A percentile compares a stretch with the other conserved stretches of the same genome.
Conservation (phyloP, 2,113 vertebrate species). For the Bucco capensis region DNA sequence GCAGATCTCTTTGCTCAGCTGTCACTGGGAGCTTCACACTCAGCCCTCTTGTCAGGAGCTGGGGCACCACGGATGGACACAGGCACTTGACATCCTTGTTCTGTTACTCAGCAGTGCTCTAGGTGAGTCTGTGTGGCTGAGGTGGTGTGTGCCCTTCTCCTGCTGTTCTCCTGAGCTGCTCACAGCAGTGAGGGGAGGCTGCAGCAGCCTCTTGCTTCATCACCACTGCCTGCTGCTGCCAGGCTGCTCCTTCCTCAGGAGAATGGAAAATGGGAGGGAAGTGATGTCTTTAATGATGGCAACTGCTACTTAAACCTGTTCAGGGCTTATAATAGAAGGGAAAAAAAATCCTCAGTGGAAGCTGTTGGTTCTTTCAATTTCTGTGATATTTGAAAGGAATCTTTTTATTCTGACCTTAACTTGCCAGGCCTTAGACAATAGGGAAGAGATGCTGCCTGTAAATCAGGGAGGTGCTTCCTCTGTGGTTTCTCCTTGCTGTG, state of each 20-base stretch:
- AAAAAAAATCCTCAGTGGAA: neutral
- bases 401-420: neutral
- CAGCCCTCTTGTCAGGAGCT: fast-evolving
- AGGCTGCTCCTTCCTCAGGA: neutral
- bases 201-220: neutral
- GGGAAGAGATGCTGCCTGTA: neutral
- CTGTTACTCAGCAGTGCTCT: neutral
- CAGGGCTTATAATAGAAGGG: neutral
- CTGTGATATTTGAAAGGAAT: neutral
- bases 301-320: neutral
- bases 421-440: neutral
- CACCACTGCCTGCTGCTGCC: neutral
- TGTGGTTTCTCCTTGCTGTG: neutral
- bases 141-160: neutral
- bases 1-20: neutral
- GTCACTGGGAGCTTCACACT: fast-evolving
- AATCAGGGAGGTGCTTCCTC: neutral
- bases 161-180: no score
- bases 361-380: neutral
- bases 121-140: neutral
- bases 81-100: neutral
- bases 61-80: fast-evolving
- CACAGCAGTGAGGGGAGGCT: fast-evolving
- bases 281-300: neutral
- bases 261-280: neutral